Conservation (phyloP, 2,113 vertebrate genomes). For the Dromaius novaehollandiae region DNA sequence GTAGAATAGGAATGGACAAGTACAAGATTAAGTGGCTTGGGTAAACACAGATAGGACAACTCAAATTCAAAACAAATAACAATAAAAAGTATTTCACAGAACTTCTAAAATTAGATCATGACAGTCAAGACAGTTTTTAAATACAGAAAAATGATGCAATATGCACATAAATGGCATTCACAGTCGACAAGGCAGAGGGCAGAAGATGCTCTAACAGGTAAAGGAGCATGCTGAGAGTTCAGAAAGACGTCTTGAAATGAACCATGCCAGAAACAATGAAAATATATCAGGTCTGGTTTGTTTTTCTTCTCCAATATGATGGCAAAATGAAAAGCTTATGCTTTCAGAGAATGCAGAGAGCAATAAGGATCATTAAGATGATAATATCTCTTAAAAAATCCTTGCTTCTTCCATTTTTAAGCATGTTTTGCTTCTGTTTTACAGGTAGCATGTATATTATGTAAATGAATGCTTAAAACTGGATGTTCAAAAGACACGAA, state of each 20-base stretch:
- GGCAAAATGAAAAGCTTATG: background rate
- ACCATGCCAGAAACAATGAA: background rate
- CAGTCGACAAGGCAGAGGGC: background rate
- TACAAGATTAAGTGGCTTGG: background rate
- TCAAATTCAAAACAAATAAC: background rate
- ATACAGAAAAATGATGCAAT: background rate
- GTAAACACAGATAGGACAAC: background rate
- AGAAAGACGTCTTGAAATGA: background rate
- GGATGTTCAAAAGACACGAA: background rate
- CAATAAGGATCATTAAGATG: background rate
- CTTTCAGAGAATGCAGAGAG: background rate
- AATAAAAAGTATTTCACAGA: background rate
- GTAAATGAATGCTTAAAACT: background rate
- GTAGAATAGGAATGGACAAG: background rate
- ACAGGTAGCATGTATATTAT: background rate
- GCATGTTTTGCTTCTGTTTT: background rate
- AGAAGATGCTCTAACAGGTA: background rate
- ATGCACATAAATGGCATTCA: background rate
- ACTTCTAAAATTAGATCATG: background rate
- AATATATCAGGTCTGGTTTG: background rate
- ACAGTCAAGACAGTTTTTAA: background rate
- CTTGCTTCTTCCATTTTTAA: background rate
- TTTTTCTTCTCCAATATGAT: background rate
- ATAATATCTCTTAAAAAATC: background rate
- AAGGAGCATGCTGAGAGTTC: background rate